Conservation (phyloP, 2,113 vertebrate species). For the Takifugu flavidus region DNA sequence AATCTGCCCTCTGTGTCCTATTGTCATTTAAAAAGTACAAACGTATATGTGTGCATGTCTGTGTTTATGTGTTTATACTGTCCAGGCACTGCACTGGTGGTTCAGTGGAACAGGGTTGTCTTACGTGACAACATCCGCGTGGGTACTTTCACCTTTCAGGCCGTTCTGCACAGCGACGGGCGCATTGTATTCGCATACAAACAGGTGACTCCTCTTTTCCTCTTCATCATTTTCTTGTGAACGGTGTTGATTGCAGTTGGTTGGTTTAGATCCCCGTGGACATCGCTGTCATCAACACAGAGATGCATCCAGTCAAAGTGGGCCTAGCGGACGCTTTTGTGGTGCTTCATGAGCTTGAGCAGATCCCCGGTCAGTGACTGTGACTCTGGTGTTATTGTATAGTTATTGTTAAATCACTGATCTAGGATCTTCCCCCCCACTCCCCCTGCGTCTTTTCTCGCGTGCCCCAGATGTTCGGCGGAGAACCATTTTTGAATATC, state of each 20-base stretch:
- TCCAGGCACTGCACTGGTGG: conserved; percentile 87
- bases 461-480: conserved; percentile 83
- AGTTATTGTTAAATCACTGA: not conserved
- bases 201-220: conserved; percentile 76
- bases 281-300: conserved; percentile 83
- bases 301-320: conserved; percentile 93
- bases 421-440: not conserved
- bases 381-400: not conserved
- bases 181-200: conserved; percentile 93
- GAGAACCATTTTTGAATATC: conserved; percentile 97
- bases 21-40: not conserved
- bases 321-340: conserved; percentile 95
- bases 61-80: not conserved
- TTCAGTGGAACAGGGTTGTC: conserved; percentile 89
- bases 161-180: conserved; percentile 86
- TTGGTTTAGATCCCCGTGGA: conserved; percentile 82
- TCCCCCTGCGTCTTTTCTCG: not conserved
- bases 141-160: conserved; percentile 92
- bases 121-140: conserved; percentile 84
- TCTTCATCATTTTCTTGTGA: fast-evolving
- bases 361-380: conserved; percentile 87
- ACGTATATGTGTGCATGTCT: not conserved
- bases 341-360: conserved; percentile 89
- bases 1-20: not conserved
- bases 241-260: not conserved